Evolutionary conservation across 2,888 invertebrate species (phyloP), one percentile per base, ranked within the genome.

Genomic region (Carpatolechia fugitivella): DNA sequence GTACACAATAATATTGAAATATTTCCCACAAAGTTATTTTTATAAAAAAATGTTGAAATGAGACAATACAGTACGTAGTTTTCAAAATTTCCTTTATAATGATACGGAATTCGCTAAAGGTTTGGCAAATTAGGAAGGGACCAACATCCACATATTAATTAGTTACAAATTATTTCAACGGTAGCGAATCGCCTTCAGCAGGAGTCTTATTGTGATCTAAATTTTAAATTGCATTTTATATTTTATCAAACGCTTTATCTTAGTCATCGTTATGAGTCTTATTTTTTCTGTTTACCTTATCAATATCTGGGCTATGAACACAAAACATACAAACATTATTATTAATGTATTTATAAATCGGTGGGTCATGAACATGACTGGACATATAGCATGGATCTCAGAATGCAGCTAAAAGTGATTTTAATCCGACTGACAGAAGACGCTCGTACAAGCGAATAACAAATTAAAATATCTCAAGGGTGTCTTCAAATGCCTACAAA

Each of bases 381-480:
- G 82, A 81, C 82, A 80, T 85, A 84, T 83, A 82, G 88, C 85
- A 84, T 84, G 83, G 90, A 90, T 90, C 90, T 90, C 90, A 90
- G 85, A 87, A 86, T 84, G 88, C 88, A 88, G 87, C 88, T 85
- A 72, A 76, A 69, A 78, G 69, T 80, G 69, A 77, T 78, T 69
- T 65, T 69, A 74, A 66, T 75, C 76, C 76, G 78, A 70, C 62
- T 62, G 68, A 63, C 62, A 66, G 66, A 2, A 71, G 72, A 59
- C 64, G 60, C 65, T 44, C 64, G 70, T 63, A 58, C 62, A 11
- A 55, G 13, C 31, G 46, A 47, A 20, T 29, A 29, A 30, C 16
- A 49, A 13, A 35, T 49, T 16, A 24, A 62, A 60, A 58, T 57
- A 59, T 72, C 66, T 40, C 62, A 65, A 72, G 69, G 63, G 70